A percentile compares a stretch with the other conserved stretches of the same genome.
Evolutionary conservation across 2,113 vertebrate species (phyloP).

Genomic region (Damaliscus lunatus): DNA sequence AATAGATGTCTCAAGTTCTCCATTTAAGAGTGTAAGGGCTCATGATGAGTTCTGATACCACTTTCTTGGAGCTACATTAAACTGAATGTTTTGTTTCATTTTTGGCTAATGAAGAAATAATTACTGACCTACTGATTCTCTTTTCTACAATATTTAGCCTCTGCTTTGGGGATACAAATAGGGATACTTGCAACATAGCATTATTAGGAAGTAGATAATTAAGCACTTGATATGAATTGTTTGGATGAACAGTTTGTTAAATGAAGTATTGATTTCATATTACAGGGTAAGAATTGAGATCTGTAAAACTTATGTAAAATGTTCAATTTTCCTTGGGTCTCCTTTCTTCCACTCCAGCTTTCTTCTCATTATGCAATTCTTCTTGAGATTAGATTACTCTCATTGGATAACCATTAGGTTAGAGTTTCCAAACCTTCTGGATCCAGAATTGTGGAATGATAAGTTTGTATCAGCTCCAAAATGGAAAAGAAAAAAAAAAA

Average conservation of each 20-base stretch:
- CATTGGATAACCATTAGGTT: background rate
- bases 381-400: background rate
- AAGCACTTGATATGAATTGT: background rate
- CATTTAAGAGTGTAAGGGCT: background rate
- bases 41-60: background rate
- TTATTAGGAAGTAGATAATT: background rate
- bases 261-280: background rate
- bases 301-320: background rate
- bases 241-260: background rate
- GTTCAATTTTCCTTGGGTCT: background rate
- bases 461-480: background rate
- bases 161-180: background rate
- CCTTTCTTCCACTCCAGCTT: background rate
- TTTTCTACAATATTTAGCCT: background rate
- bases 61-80: background rate
- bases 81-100: background rate
- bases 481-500: background rate
- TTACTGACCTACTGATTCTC: background rate
- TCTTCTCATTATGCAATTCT: background rate
- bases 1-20: background rate
- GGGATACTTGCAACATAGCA: background rate
- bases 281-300: background rate
- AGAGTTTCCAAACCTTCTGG: background rate
- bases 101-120: background rate
- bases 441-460: background rate